phyloP scores from a whole-genome alignment of 1,140 invertebrate species.

The Anoplolepis gracilipes region DNA sequence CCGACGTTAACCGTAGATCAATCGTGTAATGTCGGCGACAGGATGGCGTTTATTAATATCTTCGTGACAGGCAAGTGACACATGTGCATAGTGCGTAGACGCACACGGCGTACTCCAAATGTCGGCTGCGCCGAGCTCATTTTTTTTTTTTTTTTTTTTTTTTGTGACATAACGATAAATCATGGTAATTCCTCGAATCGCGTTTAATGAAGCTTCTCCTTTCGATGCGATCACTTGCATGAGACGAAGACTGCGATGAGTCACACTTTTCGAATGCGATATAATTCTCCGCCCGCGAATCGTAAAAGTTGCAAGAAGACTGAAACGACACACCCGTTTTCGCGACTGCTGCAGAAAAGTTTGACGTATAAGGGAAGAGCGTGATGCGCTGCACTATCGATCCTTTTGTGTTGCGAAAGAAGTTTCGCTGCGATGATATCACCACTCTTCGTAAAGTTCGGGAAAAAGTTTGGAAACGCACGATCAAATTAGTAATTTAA shows the following conservation, averaged over 20 bases:
- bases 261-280: constrained; percentile 41
- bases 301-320: background rate
- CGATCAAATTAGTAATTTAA: constrained; percentile 4
- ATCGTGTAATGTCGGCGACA: constrained; percentile 73
- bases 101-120: background rate
- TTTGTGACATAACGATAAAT: constrained; percentile 67
- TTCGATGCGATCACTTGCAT: constrained; percentile 5
- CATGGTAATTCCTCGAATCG: constrained; percentile 17
- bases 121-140: constrained; percentile 32
- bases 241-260: constrained; percentile 43
- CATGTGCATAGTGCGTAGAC: constrained; percentile 53
- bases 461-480: too few relatives aligned
- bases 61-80: constrained; percentile 68
- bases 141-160: constrained; percentile 14
- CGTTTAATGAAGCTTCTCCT: constrained; percentile 62
- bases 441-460: background rate
- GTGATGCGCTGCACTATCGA: constrained; percentile 28
- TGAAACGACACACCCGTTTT: constrained; percentile 35
- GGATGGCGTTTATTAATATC: constrained; percentile 78
- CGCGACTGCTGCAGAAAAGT: constrained; percentile 20
- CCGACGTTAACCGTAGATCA: constrained; percentile 74
- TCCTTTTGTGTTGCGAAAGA: constrained; percentile 2
- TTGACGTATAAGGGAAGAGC: background rate
- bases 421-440: constrained; percentile 19
- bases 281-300: constrained; percentile 39